Evolutionary conservation across 2,888 invertebrate genomes (phyloP).

Genomic region (Spilarctia lutea): DNA sequence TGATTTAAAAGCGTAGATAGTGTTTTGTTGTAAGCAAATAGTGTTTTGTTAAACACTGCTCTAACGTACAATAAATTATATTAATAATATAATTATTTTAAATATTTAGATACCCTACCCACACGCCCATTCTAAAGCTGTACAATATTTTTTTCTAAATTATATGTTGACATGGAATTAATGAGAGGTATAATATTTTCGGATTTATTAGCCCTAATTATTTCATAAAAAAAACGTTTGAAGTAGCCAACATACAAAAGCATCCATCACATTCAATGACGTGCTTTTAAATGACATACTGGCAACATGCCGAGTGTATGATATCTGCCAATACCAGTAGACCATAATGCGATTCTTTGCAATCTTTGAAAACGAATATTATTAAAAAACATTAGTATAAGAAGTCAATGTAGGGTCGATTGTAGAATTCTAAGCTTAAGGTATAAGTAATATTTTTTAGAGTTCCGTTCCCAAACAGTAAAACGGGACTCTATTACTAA

Average conservation of each 20-base stretch:
- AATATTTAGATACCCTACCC: background rate
- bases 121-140: background rate
- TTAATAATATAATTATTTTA: background rate
- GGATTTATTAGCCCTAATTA: conserved; percentile 7
- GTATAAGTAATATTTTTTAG: no score
- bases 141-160: background rate
- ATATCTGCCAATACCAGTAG: background rate
- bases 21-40: background rate
- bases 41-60: background rate
- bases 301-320: conserved; percentile 13
- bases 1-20: background rate
- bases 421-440: no score
- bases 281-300: conserved; percentile 18
- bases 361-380: no score
- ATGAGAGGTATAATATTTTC: background rate
- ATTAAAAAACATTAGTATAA: no score
- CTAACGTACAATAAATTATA: background rate
- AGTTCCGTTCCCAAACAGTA: no score
- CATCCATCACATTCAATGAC: background rate
- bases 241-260: background rate
- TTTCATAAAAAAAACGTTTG: conserved; percentile 2
- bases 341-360: background rate
- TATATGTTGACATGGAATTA: conserved; percentile 4
- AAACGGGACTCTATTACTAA: no score
- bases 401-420: no score